Percentiles rank a stretch among this genome's conserved stretches.
These are phyloP conservation scores for Bombus pascuorum DNA, from an alignment of 1,140 invertebrate species.

Conservation along the genomic window DNA sequence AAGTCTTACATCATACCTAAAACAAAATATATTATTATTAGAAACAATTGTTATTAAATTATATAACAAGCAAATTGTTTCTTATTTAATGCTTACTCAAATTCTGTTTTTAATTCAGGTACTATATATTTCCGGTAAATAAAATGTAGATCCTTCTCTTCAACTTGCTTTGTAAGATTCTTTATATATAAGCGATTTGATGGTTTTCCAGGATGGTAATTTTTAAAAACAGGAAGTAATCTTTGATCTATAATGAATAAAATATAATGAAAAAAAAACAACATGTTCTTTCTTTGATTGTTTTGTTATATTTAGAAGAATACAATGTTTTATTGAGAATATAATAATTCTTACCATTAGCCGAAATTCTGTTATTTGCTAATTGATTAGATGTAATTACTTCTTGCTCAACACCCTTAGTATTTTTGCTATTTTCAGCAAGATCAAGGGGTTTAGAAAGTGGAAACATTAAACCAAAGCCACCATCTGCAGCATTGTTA, in stretches of 20 bases:
- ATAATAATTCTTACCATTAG: constrained; percentile 79
- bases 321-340: neutral
- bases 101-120: constrained; percentile 81
- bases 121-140: constrained; percentile 90
- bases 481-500: constrained; percentile 66
- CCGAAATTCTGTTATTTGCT: constrained; percentile 86
- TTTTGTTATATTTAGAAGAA: neutral
- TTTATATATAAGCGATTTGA: constrained; percentile 95
- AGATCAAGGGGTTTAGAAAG: constrained; percentile 75
- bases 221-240: constrained; percentile 91
- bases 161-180: constrained; percentile 93
- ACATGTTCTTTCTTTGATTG: neutral
- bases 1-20: constrained; percentile 90
- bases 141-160: constrained; percentile 88
- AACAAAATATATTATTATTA: constrained; percentile 41
- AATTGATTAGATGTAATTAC: constrained; percentile 88
- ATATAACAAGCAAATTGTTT: constrained; percentile 16
- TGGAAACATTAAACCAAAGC: constrained; percentile 82
- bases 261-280: constrained; percentile 16
- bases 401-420: constrained; percentile 74
- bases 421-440: constrained; percentile 67
- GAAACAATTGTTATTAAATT: constrained; percentile 9
- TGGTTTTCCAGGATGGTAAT: constrained; percentile 91
- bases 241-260: constrained; percentile 85
- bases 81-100: constrained; percentile 78